These are phyloP conservation scores for Bergia sp. DNA, from an alignment of 92 coral and sea anemone genomes.

Conservation along the genomic window DNA sequence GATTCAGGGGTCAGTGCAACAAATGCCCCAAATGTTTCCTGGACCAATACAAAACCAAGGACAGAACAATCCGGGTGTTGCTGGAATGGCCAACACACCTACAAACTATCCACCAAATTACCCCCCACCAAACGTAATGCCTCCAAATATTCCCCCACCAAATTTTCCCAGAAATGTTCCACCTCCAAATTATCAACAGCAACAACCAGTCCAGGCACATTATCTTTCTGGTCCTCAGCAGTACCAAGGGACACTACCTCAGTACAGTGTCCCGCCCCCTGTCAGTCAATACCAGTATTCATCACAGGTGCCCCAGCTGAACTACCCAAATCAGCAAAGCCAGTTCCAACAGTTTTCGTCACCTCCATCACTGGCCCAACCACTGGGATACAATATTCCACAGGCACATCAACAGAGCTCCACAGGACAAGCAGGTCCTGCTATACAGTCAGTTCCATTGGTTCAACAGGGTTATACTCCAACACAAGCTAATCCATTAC, in stretches of 20 bases:
- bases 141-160: slow-evolving; percentile 74
- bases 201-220: slow-evolving; percentile 40
- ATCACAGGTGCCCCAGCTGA: slow-evolving; percentile 22
- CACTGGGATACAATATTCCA: slow-evolving; percentile 7
- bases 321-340: slow-evolving; percentile 48
- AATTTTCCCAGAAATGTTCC: slow-evolving; percentile 77
- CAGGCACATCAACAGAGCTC: slow-evolving; percentile 31
- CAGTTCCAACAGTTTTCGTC: slow-evolving; percentile 61
- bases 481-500: slow-evolving; percentile 14
- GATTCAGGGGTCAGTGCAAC: slow-evolving; percentile 17
- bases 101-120: slow-evolving; percentile 34
- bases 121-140: slow-evolving; percentile 69
- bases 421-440: slow-evolving; percentile 1
- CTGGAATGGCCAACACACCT: slow-evolving; percentile 10
- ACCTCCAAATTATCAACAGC: slow-evolving; percentile 74
- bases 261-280: slow-evolving; percentile 41
- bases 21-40: slow-evolving; percentile 21
- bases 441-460: slow-evolving; percentile 1
- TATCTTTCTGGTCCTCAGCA: slow-evolving; percentile 44
- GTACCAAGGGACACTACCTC: slow-evolving; percentile 67
- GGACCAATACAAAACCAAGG: slow-evolving; percentile 33
- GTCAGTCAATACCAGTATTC: slow-evolving; percentile 38
- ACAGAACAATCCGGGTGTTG: slow-evolving; percentile 13
- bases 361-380: slow-evolving; percentile 33
- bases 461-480: slow-evolving; percentile 18